Evolutionary conservation across 2,888 invertebrate genomes (phyloP), one percentile per base, ranked within the genome.

Genomic region (Carcina quercana): DNA sequence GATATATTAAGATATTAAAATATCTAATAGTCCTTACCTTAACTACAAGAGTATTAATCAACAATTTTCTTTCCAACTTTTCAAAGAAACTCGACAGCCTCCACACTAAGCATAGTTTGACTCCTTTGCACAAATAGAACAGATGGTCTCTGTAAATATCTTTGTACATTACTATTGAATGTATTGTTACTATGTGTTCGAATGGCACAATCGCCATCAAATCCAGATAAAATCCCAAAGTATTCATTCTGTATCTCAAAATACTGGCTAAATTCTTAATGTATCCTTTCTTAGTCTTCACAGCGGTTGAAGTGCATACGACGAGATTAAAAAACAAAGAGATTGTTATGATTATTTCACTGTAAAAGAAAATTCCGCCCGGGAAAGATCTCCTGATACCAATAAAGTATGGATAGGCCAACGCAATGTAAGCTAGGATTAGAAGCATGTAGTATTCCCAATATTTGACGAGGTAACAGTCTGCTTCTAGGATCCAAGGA

Each of bases 51-150:
- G 75, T 58, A 47, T 82, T 82, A n/a, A 72, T 34, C 11, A 82
- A 38, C 15, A 84, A 47, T 40, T 71, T 73, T 29, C 64, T 60
- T 50, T 85, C 82, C 22, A 82, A 54, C 24, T 71, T 67, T 38
- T 76, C 70, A 40, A 86, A 83, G 35, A 85, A 80, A 34, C 56
- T 71, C 0, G 74, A 73, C 20, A 86, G 42, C 40, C 85, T 69
- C 75, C 86, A 86, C 12, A 86, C 66, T 22, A 86, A 69, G 41
- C 86, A 69, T 4, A 86, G 58, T 38, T 86, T 82, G 11, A 82
- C 72, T n/a, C 86, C 74, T 61, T 86, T 86, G 36, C 85, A 74
- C 22, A 86, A 49, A 49, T 70, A 75, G 52, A 72, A 85, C 34
- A 83, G 59, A 41, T 85, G 83, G 31, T 74, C 63, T 40, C 67